Percentiles rank a stretch among this genome's conserved stretches.
phyloP scores from a whole-genome alignment of 2,797 vertebrate species.

The Amphiprion clarkii region DNA sequence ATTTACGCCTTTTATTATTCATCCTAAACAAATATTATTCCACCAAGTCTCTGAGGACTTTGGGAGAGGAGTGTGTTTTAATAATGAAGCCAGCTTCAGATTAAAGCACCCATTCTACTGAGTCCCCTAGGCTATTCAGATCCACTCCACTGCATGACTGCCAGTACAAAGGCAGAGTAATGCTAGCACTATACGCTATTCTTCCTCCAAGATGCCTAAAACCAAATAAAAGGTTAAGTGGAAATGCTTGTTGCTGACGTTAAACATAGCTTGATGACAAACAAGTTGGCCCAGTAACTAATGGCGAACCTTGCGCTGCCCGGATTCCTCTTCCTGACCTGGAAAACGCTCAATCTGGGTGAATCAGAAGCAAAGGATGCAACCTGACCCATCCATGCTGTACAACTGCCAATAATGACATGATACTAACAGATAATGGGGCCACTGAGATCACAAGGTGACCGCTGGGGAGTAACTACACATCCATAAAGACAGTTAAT shows the following conservation, averaged over 20 bases:
- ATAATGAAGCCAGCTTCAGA: constrained; percentile 76
- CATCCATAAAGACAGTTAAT: constrained; percentile 19
- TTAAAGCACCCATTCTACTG: constrained; percentile 73
- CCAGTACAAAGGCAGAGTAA: constrained; percentile 62
- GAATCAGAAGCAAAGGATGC: constrained; percentile 26
- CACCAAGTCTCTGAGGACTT: constrained; percentile 77
- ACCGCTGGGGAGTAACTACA: constrained; percentile 12
- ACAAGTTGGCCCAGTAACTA: constrained; percentile 19
- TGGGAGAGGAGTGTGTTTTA: constrained; percentile 72
- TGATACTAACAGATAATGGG: constrained; percentile 39
- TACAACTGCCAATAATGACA: constrained; percentile 23
- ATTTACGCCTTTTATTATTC: constrained; percentile 81
- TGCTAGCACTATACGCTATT: constrained; percentile 20
- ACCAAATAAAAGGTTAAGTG: constrained; percentile 49
- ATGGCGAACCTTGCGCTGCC: background rate
- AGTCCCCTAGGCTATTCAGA: constrained; percentile 67
- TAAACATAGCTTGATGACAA: constrained; percentile 30
- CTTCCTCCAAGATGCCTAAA: constrained; percentile 36
- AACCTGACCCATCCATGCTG: constrained; percentile 7
- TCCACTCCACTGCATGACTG: constrained; percentile 51
- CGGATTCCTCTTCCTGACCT: background rate
- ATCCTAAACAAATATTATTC: constrained; percentile 85
- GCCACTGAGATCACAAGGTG: constrained; percentile 8
- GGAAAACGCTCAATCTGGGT: constrained; percentile 24
- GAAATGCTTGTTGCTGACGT: constrained; percentile 40